Evolutionary conservation across 2,888 invertebrate genomes (phyloP).

Genomic region (Branchellion lobata): DNA sequence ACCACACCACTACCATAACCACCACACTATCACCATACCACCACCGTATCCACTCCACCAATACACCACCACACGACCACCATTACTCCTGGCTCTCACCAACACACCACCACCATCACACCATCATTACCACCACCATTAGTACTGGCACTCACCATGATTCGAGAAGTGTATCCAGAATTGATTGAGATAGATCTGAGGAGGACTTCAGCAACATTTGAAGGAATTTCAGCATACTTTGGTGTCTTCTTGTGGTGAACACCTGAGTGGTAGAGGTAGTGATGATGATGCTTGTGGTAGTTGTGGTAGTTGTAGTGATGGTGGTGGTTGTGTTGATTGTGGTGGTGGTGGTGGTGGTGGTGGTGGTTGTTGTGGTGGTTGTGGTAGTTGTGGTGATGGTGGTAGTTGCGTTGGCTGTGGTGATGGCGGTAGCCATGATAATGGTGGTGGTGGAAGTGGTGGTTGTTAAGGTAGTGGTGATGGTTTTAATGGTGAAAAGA

Average conservation of each 20-base stretch:
- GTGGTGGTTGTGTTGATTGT: background rate
- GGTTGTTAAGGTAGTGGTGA: too few relatives aligned
- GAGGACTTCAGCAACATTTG: conserved; percentile 78
- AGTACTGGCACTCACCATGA: conserved; percentile 84
- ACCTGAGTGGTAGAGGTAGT: conserved; percentile 12
- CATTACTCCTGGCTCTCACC: too few relatives aligned
- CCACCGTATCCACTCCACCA: background rate
- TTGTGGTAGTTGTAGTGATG: background rate
- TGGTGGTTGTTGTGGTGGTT: background rate
- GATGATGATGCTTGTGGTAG: background rate
- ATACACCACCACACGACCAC: background rate
- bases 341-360: background rate
- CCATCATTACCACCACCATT: too few relatives aligned
- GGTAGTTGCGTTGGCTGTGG: too few relatives aligned
- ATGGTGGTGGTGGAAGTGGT: too few relatives aligned
- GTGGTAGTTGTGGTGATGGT: background rate
- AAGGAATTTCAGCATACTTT: conserved; percentile 80
- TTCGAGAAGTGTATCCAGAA: conserved; percentile 93
- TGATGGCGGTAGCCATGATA: too few relatives aligned
- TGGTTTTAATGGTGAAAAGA: too few relatives aligned
- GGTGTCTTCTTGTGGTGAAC: conserved; percentile 76
- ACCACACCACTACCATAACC: background rate
- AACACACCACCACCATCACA: too few relatives aligned
- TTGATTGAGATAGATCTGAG: conserved; percentile 87
- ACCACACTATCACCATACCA: background rate